A percentile compares a stretch with the other conserved stretches of the same genome.
Conservation (phyloP, 2,797 vertebrate genomes). For the Oophaga sylvatica region DNA sequence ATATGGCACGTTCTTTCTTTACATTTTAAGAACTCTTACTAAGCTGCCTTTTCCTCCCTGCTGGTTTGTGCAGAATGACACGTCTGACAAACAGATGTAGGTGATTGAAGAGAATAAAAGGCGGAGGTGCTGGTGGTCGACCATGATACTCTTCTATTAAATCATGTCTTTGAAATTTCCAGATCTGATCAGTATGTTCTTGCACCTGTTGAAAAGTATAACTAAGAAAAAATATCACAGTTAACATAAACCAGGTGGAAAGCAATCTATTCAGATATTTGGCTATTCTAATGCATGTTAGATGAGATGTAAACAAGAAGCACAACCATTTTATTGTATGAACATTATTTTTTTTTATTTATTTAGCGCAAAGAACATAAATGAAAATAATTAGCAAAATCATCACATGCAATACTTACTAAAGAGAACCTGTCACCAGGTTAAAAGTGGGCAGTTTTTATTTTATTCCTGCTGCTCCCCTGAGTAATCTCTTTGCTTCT, state of each 20-base stretch:
- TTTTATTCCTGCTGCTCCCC: too few species aligned
- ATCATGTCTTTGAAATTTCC: constrained; percentile 95
- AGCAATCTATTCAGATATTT: background rate
- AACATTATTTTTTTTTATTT: too few species aligned
- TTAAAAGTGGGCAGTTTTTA: too few species aligned
- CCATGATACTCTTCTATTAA: constrained; percentile 92
- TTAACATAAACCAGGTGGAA: background rate
- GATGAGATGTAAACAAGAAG: too few species aligned
- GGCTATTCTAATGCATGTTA: too few species aligned
- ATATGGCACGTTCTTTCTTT: background rate
- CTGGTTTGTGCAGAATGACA: constrained; percentile 69
- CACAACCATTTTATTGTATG: too few species aligned
- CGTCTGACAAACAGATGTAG: constrained; percentile 79
- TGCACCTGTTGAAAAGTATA: constrained; percentile 96
- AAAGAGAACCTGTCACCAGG: too few species aligned
- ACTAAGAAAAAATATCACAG: constrained; percentile 71
- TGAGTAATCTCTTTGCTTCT: too few species aligned
- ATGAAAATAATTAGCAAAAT: too few species aligned
- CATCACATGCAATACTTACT: too few species aligned
- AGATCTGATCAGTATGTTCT: constrained; percentile 92
- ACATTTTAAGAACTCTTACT: constrained; percentile 75
- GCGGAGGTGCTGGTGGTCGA: constrained; percentile 85
- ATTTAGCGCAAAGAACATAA: too few species aligned
- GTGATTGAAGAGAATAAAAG: constrained; percentile 90
- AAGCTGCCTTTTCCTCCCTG: constrained; percentile 73